Evolutionary conservation across 2,113 vertebrate species (phyloP).

Genomic region (Tragulus kanchil): DNA sequence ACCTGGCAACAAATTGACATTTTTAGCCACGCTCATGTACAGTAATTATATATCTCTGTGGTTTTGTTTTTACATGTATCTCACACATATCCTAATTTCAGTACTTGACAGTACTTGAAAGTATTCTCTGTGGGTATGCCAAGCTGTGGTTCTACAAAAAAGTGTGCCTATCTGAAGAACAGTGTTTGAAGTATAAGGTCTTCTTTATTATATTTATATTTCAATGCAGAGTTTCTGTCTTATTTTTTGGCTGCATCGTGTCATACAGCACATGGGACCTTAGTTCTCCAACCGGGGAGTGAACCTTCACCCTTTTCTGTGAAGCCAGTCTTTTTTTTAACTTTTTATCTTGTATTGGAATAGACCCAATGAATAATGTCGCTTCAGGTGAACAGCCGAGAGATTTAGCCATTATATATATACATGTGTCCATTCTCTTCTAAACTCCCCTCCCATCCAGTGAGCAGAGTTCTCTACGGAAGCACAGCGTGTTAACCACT

Average conservation of each 20-base stretch:
- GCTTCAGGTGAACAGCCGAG: background rate
- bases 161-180: background rate
- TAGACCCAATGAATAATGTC: background rate
- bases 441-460: background rate
- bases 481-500: background rate
- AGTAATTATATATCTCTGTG: background rate
- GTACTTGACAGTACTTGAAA: background rate
- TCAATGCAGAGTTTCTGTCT: background rate
- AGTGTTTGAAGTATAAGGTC: background rate
- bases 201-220: constrained; percentile 28
- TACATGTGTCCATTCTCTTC: background rate
- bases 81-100: constrained; percentile 11
- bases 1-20: constrained; percentile 79
- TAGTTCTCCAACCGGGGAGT: background rate
- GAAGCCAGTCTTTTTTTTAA: background rate
- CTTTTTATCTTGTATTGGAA: background rate
- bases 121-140: background rate
- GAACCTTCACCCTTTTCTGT: background rate
- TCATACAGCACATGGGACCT: background rate
- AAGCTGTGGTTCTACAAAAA: background rate
- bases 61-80: constrained; percentile 45
- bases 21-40: constrained; percentile 68
- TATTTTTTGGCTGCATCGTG: background rate
- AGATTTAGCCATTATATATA: background rate
- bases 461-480: background rate